These are phyloP conservation scores for Euglossa dilemma DNA, from an alignment of 1,140 invertebrate genomes.

Conservation along the genomic window DNA sequence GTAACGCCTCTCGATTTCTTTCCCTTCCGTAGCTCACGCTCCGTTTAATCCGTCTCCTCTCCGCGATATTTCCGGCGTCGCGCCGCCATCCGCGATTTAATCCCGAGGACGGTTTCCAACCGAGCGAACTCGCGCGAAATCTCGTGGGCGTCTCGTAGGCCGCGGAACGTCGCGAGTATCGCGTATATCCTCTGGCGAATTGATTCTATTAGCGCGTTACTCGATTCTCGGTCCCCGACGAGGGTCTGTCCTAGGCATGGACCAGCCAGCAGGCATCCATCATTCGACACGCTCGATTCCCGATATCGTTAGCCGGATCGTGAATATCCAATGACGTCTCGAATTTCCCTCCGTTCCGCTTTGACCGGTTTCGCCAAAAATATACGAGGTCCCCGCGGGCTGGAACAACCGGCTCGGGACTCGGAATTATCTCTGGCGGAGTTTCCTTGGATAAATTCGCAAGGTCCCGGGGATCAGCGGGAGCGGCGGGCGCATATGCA, in stretches of 20 bases:
- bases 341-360: background rate
- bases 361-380: background rate
- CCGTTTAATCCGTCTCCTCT: background rate
- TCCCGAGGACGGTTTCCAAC: background rate
- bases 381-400: background rate
- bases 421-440: no score
- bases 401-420: no score
- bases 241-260: background rate
- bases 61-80: background rate
- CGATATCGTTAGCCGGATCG: slow-evolving; percentile 24
- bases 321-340: slow-evolving; percentile 35
- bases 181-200: background rate
- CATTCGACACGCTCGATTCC: slow-evolving; percentile 5
- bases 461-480: background rate
- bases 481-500: background rate
- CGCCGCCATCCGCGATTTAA: background rate
- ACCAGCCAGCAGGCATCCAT: slow-evolving; percentile 8
- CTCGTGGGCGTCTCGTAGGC: no score
- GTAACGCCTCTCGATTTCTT: background rate
- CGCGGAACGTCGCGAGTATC: background rate
- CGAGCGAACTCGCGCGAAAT: background rate
- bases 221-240: background rate
- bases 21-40: background rate
- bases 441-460: slow-evolving; percentile 31
- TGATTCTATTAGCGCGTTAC: slow-evolving; percentile 10